Percentiles rank a stretch among this genome's conserved stretches.
Evolutionary conservation across 2,888 invertebrate species (phyloP).

Genomic region (Nemapogon koenigi): DNA sequence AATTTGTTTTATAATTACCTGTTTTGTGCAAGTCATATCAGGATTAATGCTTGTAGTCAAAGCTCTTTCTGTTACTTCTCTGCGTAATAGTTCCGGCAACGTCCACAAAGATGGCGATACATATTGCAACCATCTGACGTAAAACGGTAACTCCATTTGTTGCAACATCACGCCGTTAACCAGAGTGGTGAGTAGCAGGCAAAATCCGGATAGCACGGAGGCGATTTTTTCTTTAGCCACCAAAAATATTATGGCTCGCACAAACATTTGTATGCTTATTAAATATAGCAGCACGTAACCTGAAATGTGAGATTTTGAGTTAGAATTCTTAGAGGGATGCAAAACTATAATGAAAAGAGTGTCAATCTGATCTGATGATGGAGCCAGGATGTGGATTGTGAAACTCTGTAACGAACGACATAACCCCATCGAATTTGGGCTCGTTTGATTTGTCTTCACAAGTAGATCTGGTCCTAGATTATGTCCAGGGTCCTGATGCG

Average conservation of each 20-base stretch:
- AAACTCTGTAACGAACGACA: no score
- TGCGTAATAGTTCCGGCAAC: slow-evolving; percentile 68
- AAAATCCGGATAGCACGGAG: slow-evolving; percentile 65
- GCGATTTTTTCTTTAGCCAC: slow-evolving; percentile 71
- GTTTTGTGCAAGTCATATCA: slow-evolving; percentile 69
- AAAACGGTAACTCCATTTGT: slow-evolving; percentile 68
- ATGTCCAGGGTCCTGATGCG: no score
- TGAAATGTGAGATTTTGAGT: slow-evolving; percentile 36
- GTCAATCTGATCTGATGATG: no score
- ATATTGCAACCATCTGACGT: slow-evolving; percentile 71
- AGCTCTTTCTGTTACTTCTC: slow-evolving; percentile 72
- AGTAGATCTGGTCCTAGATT: no score
- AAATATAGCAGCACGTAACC: slow-evolving; percentile 77
- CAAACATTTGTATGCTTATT: slow-evolving; percentile 71
- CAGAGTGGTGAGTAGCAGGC: slow-evolving; percentile 67
- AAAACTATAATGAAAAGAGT: no score
- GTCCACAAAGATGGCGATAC: slow-evolving; percentile 79
- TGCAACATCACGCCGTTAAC: slow-evolving; percentile 76
- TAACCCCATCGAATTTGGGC: no score
- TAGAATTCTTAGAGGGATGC: no score
- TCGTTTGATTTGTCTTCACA: no score
- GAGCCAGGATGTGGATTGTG: no score
- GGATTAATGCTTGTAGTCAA: slow-evolving; percentile 58
- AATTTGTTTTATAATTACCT: no score
- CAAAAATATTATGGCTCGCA: slow-evolving; percentile 71